Evolutionary conservation across 2,797 vertebrate genomes (phyloP).

Genomic region (Rhinichthys osculus): DNA sequence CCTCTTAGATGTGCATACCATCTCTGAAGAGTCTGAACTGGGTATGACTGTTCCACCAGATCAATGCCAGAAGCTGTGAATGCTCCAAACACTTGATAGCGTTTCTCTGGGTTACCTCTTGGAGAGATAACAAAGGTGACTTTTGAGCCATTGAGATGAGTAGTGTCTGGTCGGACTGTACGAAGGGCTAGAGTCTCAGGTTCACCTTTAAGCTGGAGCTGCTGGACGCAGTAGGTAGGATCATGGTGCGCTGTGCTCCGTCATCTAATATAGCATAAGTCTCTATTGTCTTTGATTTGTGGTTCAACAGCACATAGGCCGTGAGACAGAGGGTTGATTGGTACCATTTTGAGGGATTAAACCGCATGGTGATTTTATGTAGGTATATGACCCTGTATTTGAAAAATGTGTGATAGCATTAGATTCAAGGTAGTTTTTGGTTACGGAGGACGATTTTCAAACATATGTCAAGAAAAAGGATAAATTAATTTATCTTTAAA

Average conservation of each 20-base stretch:
- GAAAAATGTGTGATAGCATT: too few relatives aligned
- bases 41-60: constrained; percentile 41
- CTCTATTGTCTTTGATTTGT: background rate
- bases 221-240: constrained; percentile 23
- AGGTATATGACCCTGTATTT: too few relatives aligned
- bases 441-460: too few relatives aligned
- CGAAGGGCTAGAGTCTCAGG: background rate
- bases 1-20: constrained; percentile 6
- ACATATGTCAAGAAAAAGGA: too few relatives aligned
- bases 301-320: constrained; percentile 4
- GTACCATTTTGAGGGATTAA: too few relatives aligned
- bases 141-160: constrained; percentile 16
- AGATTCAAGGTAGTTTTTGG: too few relatives aligned
- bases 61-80: constrained; percentile 24
- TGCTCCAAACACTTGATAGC: background rate
- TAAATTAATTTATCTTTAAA: too few relatives aligned
- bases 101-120: background rate
- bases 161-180: constrained; percentile 23
- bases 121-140: constrained; percentile 42
- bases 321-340: too few relatives aligned
- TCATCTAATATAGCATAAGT: too few relatives aligned
- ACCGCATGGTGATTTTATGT: too few relatives aligned
- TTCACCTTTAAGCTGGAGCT: constrained; percentile 29
- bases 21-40: background rate
- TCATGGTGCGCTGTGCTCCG: constrained; percentile 2